phyloP scores from a whole-genome alignment of 37 sponge, comb jelly and placozoan genomes.

The Spongilla lacustris region DNA sequence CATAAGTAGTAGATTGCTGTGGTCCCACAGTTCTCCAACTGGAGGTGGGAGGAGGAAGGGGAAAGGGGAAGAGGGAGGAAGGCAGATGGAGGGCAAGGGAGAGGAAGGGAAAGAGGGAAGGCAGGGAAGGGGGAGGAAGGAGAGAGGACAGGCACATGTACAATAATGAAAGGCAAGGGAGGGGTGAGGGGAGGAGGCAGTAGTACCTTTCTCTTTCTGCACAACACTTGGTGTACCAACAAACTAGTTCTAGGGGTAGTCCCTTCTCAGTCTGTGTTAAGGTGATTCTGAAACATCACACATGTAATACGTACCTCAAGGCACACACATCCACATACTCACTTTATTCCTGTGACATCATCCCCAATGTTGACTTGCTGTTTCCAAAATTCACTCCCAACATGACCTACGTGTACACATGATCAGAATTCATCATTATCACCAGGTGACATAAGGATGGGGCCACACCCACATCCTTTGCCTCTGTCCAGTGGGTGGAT shows the following conservation, averaged over 20 bases:
- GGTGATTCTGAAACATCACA: constrained; percentile 50
- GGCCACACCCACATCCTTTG: neutral
- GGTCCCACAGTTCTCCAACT: no score
- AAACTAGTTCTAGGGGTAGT: constrained; percentile 57
- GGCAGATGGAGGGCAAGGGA: neutral
- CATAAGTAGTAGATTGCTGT: no score
- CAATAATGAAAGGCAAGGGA: no score
- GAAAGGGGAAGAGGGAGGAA: no score
- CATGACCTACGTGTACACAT: constrained; percentile 53
- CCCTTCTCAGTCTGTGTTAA: constrained; percentile 78
- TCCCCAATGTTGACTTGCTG: constrained; percentile 79
- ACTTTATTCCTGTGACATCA: constrained; percentile 81
- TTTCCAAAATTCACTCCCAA: constrained; percentile 94
- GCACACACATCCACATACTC: constrained; percentile 22
- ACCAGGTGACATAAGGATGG: neutral
- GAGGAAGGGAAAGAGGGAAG: no score
- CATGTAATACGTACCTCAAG: no score
- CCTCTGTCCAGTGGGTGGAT: no score
- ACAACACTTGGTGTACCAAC: constrained; percentile 53
- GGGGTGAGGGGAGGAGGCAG: neutral
- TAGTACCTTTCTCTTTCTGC: constrained; percentile 50
- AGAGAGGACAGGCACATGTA: no score
- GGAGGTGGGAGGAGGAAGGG: no score
- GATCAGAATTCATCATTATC: neutral
- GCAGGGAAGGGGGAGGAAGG: no score